phyloP scores from a whole-genome alignment of 2,888 invertebrate genomes.

The Rhorus exstirpatorius region DNA sequence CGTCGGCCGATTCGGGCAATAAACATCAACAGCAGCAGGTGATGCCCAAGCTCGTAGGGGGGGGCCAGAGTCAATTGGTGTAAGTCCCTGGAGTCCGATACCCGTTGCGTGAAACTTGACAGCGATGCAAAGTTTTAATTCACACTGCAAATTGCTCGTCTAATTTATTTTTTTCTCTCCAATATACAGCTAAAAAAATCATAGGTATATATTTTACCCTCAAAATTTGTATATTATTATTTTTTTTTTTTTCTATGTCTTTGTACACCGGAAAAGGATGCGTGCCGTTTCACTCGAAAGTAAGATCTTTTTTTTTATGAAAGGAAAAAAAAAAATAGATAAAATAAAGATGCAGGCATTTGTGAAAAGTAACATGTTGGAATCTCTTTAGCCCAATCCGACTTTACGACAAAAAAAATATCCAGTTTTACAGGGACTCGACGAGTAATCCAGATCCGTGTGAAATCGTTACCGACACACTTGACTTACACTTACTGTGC shows the following conservation, averaged over 20 bases:
- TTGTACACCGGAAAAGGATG: constrained; percentile 24
- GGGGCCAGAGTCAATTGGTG: constrained; percentile 72
- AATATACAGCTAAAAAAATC: constrained; percentile 5
- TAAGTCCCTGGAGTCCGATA: constrained; percentile 66
- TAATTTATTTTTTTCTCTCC: constrained; percentile 23
- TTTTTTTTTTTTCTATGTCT: constrained; percentile 33
- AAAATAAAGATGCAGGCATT: constrained; percentile 58
- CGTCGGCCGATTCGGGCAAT: constrained; percentile 37
- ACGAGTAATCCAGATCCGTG: constrained; percentile 18
- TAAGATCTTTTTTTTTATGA: constrained; percentile 39
- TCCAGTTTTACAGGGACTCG: constrained; percentile 15
- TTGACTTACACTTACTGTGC: constrained; percentile 59
- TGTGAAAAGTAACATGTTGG: constrained; percentile 31
- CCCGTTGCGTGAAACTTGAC: constrained; percentile 42
- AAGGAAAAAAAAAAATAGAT: constrained; percentile 10
- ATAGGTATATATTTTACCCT: constrained; percentile 30
- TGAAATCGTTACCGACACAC: constrained; percentile 23
- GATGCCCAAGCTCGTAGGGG: constrained; percentile 73
- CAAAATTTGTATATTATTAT: constrained; percentile 26
- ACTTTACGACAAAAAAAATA: constrained; percentile 21
- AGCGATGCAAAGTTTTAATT: constrained; percentile 56
- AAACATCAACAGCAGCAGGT: constrained; percentile 62
- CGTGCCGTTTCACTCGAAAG: constrained; percentile 18
- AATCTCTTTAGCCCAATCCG: constrained; percentile 45
- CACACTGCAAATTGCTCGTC: constrained; percentile 6